Conservation (phyloP, 2,797 vertebrate genomes). For the Sorex maritimensis region DNA sequence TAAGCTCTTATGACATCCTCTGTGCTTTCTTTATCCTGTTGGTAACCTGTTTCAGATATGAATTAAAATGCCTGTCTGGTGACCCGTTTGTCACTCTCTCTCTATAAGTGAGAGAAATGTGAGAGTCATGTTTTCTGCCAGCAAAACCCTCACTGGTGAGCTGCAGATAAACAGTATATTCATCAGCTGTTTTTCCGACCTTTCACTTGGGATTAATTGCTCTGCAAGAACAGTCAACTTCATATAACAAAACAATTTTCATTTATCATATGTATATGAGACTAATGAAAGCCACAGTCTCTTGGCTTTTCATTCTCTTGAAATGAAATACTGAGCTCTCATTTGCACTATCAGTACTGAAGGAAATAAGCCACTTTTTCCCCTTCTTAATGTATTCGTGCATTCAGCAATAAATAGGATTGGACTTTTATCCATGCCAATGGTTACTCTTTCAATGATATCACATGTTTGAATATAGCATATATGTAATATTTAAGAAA, state of each 20-base stretch:
- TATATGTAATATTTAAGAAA: background rate
- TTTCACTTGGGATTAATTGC: conserved; percentile 77
- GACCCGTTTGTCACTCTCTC: conserved; percentile 54
- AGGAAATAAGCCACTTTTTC: conserved; percentile 51
- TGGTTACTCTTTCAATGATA: background rate
- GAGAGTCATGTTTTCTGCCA: background rate
- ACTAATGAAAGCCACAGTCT: conserved; percentile 62
- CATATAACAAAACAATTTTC: conserved; percentile 69
- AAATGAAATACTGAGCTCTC: conserved; percentile 67
- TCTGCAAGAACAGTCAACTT: conserved; percentile 4
- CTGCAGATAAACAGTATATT: conserved; percentile 68
- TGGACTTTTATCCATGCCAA: conserved; percentile 60
- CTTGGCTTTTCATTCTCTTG: no score
- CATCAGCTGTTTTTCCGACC: conserved; percentile 56
- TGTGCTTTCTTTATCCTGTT: conserved; percentile 11
- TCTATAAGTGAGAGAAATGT: conserved; percentile 31
- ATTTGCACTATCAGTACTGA: conserved; percentile 59
- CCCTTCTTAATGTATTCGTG: conserved; percentile 32
- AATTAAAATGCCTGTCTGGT: conserved; percentile 66
- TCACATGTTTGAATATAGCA: background rate
- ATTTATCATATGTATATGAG: conserved; percentile 59
- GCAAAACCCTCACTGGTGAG: conserved; percentile 31
- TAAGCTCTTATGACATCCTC: background rate
- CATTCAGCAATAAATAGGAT: conserved; percentile 57
- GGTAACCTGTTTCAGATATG: conserved; percentile 38